Conservation (phyloP, 2,113 vertebrate genomes). For the Ceratotherium simum region DNA sequence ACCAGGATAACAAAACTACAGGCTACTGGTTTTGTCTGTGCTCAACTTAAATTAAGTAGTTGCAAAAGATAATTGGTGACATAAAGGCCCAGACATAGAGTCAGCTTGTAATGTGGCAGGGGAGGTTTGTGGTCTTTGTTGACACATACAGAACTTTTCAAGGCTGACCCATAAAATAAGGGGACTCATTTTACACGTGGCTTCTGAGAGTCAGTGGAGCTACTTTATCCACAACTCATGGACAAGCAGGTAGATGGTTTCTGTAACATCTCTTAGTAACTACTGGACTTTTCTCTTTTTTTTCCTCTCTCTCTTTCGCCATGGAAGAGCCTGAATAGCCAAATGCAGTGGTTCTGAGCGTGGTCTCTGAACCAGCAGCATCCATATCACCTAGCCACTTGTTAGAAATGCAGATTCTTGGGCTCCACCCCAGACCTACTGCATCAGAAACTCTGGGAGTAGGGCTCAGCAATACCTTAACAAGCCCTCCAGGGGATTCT, state of each 20-base stretch:
- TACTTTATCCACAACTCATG: neutral
- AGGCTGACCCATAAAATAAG: neutral
- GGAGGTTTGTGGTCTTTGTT: constrained; percentile 26
- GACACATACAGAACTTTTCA: neutral
- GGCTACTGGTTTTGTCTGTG: constrained; percentile 36
- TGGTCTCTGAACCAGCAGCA: neutral
- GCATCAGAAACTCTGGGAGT: neutral
- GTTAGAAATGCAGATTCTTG: neutral
- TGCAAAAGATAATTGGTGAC: constrained; percentile 64
- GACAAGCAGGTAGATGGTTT: neutral
- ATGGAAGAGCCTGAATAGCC: neutral
- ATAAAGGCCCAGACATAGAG: neutral
- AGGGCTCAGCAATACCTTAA: neutral
- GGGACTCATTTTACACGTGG: neutral
- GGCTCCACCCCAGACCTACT: neutral
- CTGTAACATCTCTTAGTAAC: neutral
- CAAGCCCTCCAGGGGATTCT: neutral
- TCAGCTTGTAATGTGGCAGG: neutral
- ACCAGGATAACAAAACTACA: constrained; percentile 32
- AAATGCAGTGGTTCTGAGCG: neutral
- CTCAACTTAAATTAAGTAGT: constrained; percentile 29
- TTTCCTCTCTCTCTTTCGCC: neutral
- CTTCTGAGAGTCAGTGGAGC: neutral
- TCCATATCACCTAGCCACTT: too few species aligned
- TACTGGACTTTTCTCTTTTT: neutral